These are phyloP conservation scores for Petrocephalus zakoni DNA, from an alignment of 2,113 vertebrate genomes.

Conservation along the genomic window DNA sequence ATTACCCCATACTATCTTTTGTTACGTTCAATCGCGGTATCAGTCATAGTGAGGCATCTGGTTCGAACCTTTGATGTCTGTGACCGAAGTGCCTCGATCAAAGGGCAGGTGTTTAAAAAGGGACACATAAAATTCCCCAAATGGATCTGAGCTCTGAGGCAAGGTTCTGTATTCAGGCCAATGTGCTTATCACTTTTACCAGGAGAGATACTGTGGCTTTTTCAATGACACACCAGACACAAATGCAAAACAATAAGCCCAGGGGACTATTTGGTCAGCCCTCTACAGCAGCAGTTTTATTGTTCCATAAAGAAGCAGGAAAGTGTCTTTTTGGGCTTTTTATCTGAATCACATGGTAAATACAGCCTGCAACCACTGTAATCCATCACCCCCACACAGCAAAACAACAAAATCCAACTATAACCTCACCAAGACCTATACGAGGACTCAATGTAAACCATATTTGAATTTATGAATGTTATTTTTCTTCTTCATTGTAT, in stretches of 20 bases:
- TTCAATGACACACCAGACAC: neutral
- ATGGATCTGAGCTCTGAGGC: neutral
- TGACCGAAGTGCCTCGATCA: neutral
- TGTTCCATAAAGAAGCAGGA: slow-evolving; percentile 2
- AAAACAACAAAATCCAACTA: neutral
- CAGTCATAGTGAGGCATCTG: neutral
- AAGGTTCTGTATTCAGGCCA: slow-evolving; percentile 3
- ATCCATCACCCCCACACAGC: neutral
- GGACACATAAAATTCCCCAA: neutral
- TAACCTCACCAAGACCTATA: neutral
- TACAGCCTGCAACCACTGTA: neutral
- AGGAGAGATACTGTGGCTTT: neutral
- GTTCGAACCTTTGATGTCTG: slow-evolving; percentile 6
- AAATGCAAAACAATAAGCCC: neutral
- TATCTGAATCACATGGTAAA: neutral
- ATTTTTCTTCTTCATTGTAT: neutral
- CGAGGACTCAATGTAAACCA: neutral
- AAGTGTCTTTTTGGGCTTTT: neutral
- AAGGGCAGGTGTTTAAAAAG: neutral
- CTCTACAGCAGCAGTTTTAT: neutral
- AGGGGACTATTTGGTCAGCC: neutral
- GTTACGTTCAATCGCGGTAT: neutral
- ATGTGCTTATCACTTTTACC: neutral
- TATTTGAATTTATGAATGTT: neutral
- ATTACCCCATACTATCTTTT: neutral